Conservation (phyloP, 2,888 invertebrate species). For the Caradrina kadenii region DNA sequence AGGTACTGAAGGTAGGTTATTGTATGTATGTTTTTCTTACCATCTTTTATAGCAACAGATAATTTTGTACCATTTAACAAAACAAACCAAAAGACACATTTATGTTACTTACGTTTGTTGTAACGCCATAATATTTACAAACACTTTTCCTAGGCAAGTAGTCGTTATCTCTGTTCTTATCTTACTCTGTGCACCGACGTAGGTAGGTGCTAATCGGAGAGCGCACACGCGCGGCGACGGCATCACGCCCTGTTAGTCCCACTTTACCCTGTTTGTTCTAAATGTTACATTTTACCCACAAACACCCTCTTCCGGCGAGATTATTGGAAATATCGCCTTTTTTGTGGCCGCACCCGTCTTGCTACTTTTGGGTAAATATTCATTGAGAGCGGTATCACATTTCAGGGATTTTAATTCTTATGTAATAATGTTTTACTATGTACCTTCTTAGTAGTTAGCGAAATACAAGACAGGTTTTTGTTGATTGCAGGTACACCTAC, state of each 20-base stretch:
- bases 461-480: background rate
- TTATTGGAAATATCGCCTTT: conserved; percentile 86
- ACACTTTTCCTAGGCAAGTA: conserved; percentile 45
- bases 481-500: too few relatives aligned
- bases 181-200: conserved; percentile 69
- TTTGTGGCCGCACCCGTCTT: conserved; percentile 76
- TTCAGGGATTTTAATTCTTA: conserved; percentile 8
- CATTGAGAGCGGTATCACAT: conserved; percentile 20
- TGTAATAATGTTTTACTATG: background rate
- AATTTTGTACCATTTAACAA: background rate
- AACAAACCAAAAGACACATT: background rate
- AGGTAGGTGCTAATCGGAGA: conserved; percentile 83
- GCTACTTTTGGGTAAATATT: conserved; percentile 74
- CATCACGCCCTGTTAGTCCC: conserved; percentile 81
- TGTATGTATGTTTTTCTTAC: background rate
- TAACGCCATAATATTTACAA: conserved; percentile 51
- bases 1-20: too few relatives aligned
- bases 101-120: conserved; percentile 23
- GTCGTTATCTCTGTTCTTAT: conserved; percentile 57
- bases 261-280: conserved; percentile 86
- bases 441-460: background rate
- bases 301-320: conserved; percentile 86
- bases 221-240: conserved; percentile 76
- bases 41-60: background rate
- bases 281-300: conserved; percentile 84